These are phyloP conservation scores for Leptonema lineaticorne DNA, from an alignment of 1,140 invertebrate genomes.

Conservation along the genomic window DNA sequence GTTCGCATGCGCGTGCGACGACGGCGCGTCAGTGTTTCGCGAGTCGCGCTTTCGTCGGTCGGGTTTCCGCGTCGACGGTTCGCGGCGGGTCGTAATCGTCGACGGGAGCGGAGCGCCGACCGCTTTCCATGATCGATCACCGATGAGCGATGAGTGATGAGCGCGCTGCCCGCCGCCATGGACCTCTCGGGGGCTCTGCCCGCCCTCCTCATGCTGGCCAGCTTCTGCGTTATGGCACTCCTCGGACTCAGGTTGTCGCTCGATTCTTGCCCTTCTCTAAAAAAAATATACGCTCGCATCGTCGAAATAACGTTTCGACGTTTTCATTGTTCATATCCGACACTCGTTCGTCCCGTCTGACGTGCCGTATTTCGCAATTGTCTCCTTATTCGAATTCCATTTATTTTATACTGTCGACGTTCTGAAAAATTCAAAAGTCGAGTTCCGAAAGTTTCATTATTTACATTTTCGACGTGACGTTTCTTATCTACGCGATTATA, in stretches of 20 bases:
- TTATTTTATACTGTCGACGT: neutral
- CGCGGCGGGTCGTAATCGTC: neutral
- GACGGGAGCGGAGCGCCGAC: neutral
- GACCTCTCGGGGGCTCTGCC: slow-evolving; percentile 5
- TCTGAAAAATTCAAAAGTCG: neutral
- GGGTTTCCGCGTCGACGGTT: neutral
- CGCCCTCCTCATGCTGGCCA: slow-evolving; percentile 2
- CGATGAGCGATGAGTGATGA: neutral
- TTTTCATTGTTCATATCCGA: neutral
- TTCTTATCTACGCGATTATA: too few species aligned
- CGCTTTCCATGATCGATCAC: neutral
- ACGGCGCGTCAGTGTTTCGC: neutral
- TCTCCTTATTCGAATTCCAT: neutral
- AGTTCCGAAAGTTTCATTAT: too few species aligned
- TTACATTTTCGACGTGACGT: too few species aligned
- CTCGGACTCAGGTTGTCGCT: slow-evolving; percentile 7
- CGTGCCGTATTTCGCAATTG: neutral
- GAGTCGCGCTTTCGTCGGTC: neutral
- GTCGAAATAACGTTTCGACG: neutral
- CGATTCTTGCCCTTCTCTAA: neutral
- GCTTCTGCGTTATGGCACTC: neutral
- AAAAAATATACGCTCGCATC: neutral
- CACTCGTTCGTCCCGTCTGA: neutral
- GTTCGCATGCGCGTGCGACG: neutral
- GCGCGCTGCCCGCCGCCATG: slow-evolving; percentile 16